Percentiles rank a stretch among this genome's conserved stretches.
Conservation (phyloP, 2,888 invertebrate species). For the Encarsia formosa region DNA sequence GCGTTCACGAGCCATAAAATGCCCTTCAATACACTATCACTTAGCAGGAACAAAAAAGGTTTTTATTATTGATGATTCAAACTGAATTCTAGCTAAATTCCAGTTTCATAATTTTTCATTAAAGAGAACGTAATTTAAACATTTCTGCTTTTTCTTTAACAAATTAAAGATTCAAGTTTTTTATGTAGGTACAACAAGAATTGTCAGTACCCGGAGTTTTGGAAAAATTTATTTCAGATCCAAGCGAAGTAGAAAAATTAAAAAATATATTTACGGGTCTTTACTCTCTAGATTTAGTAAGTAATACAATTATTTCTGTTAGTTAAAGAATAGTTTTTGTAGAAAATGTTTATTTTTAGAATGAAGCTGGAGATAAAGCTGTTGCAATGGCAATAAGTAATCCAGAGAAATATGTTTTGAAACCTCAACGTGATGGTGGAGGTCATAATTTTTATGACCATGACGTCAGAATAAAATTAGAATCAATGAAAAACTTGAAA, state of each 20-base stretch:
- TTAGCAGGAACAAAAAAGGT: constrained; percentile 90
- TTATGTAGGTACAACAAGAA: constrained; percentile 75
- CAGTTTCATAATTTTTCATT: not conserved
- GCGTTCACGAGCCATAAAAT: constrained; percentile 84
- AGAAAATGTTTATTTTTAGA: constrained; percentile 29
- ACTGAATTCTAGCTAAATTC: not conserved
- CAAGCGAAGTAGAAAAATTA: constrained; percentile 61
- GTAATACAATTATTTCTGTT: constrained; percentile 23
- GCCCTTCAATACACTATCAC: constrained; percentile 94
- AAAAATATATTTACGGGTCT: constrained; percentile 84
- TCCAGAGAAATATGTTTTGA: constrained; percentile 77
- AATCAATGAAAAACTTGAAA: constrained; percentile 61
- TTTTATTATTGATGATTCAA: not conserved
- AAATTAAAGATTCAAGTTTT: not conserved
- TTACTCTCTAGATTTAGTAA: constrained; percentile 79
- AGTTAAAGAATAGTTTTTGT: not conserved
- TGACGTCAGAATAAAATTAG: constrained; percentile 66
- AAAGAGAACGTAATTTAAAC: too few species aligned
- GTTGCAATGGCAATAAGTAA: constrained; percentile 54
- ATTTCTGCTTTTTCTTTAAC: not conserved
- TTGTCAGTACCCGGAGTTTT: constrained; percentile 71
- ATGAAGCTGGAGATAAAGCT: constrained; percentile 54
- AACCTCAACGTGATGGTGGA: constrained; percentile 96
- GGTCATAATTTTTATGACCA: constrained; percentile 89
- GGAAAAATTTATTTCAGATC: constrained; percentile 68